A percentile compares a stretch with the other conserved stretches of the same genome.
Conservation (phyloP, 2,888 invertebrate genomes). For the Apamea sordens region DNA sequence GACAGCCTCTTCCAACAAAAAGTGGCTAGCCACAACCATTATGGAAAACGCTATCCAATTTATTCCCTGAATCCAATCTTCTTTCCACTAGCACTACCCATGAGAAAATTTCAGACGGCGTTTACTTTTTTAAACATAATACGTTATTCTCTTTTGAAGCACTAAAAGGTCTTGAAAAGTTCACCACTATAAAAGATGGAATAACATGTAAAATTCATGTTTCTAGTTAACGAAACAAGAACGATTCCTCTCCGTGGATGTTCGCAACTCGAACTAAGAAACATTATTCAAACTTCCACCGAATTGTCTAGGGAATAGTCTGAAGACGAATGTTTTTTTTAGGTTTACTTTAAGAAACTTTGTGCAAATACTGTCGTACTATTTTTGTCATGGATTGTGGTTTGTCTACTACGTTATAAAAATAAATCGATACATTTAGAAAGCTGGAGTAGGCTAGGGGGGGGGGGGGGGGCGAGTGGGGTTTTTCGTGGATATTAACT, state of each 20-base stretch:
- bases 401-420: conserved; percentile 22
- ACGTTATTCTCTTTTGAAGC: conserved; percentile 54
- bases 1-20: conserved; percentile 8
- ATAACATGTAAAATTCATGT: conserved; percentile 67
- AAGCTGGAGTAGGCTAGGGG: too few species aligned
- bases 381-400: conserved; percentile 22
- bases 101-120: conserved; percentile 33
- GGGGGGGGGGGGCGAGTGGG: too few species aligned
- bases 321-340: conserved; percentile 36
- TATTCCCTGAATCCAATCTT: conserved; percentile 48
- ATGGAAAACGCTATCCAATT: conserved; percentile 41
- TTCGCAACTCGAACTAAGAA: conserved; percentile 54
- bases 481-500: neutral
- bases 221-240: conserved; percentile 60
- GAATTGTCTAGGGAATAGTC: conserved; percentile 51
- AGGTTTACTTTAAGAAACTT: conserved; percentile 39
- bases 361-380: conserved; percentile 15
- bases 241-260: conserved; percentile 52
- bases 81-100: conserved; percentile 14
- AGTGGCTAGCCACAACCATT: conserved; percentile 25
- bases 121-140: conserved; percentile 51
- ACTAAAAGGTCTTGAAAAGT: conserved; percentile 45
- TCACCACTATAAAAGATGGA: conserved; percentile 49
- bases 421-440: conserved; percentile 18
- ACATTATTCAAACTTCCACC: conserved; percentile 63